Base-by-base conservation (phyloP, 2,113 vertebrate genomes). In the human region DNA sequence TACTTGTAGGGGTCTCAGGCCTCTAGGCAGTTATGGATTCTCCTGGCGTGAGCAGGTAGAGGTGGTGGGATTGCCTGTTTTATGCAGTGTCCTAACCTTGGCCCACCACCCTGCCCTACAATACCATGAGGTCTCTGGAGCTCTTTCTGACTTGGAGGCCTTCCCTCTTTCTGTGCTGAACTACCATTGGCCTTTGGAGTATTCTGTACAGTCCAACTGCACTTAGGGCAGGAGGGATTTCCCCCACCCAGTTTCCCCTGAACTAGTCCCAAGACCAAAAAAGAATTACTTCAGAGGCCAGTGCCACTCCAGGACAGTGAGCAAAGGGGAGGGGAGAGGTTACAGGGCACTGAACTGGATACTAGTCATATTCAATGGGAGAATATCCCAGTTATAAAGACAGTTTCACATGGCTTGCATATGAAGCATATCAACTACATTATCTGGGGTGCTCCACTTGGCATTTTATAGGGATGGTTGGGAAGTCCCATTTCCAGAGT, bases 201-300 rank as follows among this genome's bases (percentile, higher is more conserved):
- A 95, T 98, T 97, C 91, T 57, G 97, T 98, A 98, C 98, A 99
- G 98, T 96, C 98, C 98, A 98, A 98, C 98, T 98, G 98, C 98
- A 99, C 98, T 89, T 91, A 96, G 97, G 90, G 97, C 97, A 83
- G 98, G 97, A 96, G 97, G 96, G 96, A 96, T 96, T 95, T 94
- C 95, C 98, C 98, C 97, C 88, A 97, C 98, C 98, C 98, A 98
- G 95, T 97, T 98, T 98, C 98, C 98, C 98, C 98, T 98, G 98
- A 98, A 98, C 97, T 98, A 96, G 97, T 97, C 97, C 97, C 97
- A 94, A 98, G 97, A 97, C 98, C 98, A 98, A 97, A 94, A 98
- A 98, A 97, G 96, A 97, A 94, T 97, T 97, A 97, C 97, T 98
- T 97, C 97, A 97, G 98, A 97, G 98, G 96, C 96, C 25, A 90